Evolutionary conservation across 2,888 invertebrate genomes (phyloP).

Genomic region (Tridacna crocea): DNA sequence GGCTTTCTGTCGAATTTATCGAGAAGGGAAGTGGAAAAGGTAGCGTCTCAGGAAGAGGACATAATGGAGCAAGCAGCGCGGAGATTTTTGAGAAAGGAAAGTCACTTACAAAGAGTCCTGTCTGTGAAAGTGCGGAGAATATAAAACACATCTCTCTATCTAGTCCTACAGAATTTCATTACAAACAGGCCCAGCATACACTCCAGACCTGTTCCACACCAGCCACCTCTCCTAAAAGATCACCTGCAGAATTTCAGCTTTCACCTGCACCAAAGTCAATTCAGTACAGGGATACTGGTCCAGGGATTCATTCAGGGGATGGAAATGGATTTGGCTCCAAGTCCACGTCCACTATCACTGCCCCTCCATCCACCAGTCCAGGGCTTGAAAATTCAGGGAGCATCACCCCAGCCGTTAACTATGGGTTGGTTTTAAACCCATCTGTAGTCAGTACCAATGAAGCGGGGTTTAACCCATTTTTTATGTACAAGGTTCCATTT

Average conservation of each 20-base stretch:
- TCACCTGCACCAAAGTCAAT: slow-evolving; percentile 9
- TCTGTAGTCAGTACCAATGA: neutral
- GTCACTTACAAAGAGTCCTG: slow-evolving; percentile 43
- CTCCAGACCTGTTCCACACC: slow-evolving; percentile 27
- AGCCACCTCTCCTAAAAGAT: slow-evolving; percentile 26
- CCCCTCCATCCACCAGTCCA: slow-evolving; percentile 26
- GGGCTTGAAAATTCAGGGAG: slow-evolving; percentile 19
- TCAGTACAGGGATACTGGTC: neutral
- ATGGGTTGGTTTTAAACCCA: slow-evolving; percentile 22
- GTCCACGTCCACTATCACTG: neutral
- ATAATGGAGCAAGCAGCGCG: slow-evolving; percentile 4
- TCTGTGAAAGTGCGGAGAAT: slow-evolving; percentile 45
- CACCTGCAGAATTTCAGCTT: neutral
- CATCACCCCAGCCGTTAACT: slow-evolving; percentile 9
- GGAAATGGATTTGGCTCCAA: neutral
- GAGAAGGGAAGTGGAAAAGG: slow-evolving; percentile 24
- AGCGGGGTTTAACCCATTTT: slow-evolving; percentile 27
- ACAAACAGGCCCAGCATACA: slow-evolving; percentile 37
- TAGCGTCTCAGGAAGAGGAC: slow-evolving; percentile 25
- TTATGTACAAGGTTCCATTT: slow-evolving; percentile 45
- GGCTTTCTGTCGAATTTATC: slow-evolving; percentile 25
- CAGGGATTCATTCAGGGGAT: slow-evolving; percentile 5
- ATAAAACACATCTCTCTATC: slow-evolving; percentile 58
- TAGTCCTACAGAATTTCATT: slow-evolving; percentile 61
- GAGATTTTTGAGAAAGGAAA: slow-evolving; percentile 18